phyloP scores from a whole-genome alignment of 2,888 invertebrate genomes.

The Aethes cnicana region DNA sequence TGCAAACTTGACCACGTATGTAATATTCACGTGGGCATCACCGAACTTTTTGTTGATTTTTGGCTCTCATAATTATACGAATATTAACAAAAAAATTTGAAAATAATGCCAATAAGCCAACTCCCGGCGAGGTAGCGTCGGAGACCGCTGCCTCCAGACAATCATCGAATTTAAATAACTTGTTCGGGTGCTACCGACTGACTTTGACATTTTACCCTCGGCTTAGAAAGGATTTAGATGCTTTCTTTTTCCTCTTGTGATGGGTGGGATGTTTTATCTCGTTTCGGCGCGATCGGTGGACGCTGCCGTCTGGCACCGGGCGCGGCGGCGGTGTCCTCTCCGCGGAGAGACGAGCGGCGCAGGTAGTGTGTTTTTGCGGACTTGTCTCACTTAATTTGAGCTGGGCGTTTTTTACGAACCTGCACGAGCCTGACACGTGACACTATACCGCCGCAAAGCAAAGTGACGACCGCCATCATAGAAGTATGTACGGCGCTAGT shows the following conservation, averaged over 20 bases:
- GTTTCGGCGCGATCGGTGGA: constrained; percentile 45
- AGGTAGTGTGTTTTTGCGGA: constrained; percentile 75
- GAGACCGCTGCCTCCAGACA: constrained; percentile 56
- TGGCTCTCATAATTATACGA: constrained; percentile 42
- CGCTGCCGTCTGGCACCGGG: too few species aligned
- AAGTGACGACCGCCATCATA: too few species aligned
- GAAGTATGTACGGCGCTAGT: too few species aligned
- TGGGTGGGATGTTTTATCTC: constrained; percentile 50
- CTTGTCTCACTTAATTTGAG: constrained; percentile 63
- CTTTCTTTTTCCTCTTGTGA: constrained; percentile 54
- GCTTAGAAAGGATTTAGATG: constrained; percentile 49
- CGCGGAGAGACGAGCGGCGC: constrained; percentile 56
- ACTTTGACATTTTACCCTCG: constrained; percentile 67
- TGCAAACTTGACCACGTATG: constrained; percentile 52
- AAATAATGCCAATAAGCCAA: constrained; percentile 8
- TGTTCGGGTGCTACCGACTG: constrained; percentile 70
- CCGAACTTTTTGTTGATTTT: constrained; percentile 58
- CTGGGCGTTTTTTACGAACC: constrained; percentile 47
- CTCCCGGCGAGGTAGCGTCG: constrained; percentile 44
- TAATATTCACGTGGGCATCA: constrained; percentile 50
- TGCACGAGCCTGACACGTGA: constrained; percentile 59
- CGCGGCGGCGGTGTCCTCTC: constrained; percentile 47
- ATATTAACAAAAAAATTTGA: constrained; percentile 41
- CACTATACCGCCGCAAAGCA: too few species aligned
- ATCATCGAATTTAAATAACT: constrained; percentile 75